Conservation (phyloP, 2,888 invertebrate genomes). For the Phortica okadai region DNA sequence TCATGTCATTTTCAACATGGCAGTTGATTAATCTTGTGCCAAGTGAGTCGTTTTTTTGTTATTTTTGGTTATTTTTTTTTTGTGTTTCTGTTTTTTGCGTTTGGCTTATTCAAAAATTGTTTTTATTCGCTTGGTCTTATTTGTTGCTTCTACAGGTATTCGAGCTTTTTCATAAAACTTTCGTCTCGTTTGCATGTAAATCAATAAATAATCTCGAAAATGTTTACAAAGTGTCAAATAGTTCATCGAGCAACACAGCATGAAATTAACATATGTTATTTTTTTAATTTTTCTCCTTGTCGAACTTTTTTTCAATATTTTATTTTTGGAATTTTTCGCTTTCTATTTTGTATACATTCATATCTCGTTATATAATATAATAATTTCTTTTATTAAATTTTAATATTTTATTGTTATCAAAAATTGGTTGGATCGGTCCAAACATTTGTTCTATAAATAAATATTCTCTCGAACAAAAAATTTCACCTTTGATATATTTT, state of each 20-base stretch:
- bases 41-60: conserved; percentile 36
- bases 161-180: too few relatives aligned
- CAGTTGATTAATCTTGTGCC: conserved; percentile 65
- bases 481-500: not conserved
- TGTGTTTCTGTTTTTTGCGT: conserved; percentile 27
- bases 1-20: conserved; percentile 68
- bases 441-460: too few relatives aligned
- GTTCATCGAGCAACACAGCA: conserved; percentile 63
- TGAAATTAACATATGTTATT: conserved; percentile 61
- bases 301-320: not conserved
- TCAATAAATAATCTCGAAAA: conserved; percentile 28
- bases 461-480: not conserved
- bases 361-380: too few relatives aligned
- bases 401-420: not conserved
- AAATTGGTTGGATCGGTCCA: too few relatives aligned
- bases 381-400: not conserved
- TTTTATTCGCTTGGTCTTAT: not conserved
- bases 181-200: not conserved
- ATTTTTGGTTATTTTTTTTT: conserved; percentile 42
- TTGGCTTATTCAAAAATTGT: not conserved
- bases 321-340: not conserved
- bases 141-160: too few relatives aligned
- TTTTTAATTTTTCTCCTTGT: conserved; percentile 29
- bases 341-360: not conserved
- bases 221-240: conserved; percentile 64